These are phyloP conservation scores for Sarcophaga rosellei DNA, from an alignment of 2,888 invertebrate genomes.

Conservation along the genomic window DNA sequence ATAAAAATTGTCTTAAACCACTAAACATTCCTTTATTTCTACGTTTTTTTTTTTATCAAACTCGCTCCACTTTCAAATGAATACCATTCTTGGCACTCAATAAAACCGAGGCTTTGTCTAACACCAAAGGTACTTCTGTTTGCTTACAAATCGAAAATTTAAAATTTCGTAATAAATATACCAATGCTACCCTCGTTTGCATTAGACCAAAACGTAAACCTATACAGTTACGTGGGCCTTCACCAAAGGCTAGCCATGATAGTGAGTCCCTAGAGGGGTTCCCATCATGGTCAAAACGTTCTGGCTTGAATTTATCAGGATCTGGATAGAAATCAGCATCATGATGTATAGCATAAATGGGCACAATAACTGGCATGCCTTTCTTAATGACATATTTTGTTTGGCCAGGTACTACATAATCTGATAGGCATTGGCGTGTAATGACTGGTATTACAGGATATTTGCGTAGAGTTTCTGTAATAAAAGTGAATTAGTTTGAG, in stretches of 20 bases:
- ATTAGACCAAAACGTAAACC: constrained; percentile 77
- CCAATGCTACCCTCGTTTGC: constrained; percentile 75
- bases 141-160: constrained; percentile 62
- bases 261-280: constrained; percentile 79
- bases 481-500: not conserved
- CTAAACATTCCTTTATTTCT: constrained; percentile 66
- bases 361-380: constrained; percentile 82
- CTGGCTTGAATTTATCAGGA: constrained; percentile 85
- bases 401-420: constrained; percentile 80
- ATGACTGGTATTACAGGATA: constrained; percentile 83
- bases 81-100: constrained; percentile 53
- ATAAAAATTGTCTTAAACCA: not conserved
- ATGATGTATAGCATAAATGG: constrained; percentile 83
- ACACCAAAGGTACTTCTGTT: constrained; percentile 55
- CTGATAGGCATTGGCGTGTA: constrained; percentile 82
- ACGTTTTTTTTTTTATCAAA: constrained; percentile 61
- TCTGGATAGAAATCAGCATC: constrained; percentile 84
- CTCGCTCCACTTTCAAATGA: constrained; percentile 63
- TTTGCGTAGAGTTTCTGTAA: constrained; percentile 82
- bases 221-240: constrained; percentile 77
- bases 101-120: constrained; percentile 23
- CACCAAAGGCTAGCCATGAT: constrained; percentile 75
- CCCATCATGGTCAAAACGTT: constrained; percentile 83
- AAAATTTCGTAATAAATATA: constrained; percentile 60
- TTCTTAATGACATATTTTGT: constrained; percentile 81